phyloP scores from a whole-genome alignment of 2,888 invertebrate genomes.

The Anoplius nigerrimus region DNA sequence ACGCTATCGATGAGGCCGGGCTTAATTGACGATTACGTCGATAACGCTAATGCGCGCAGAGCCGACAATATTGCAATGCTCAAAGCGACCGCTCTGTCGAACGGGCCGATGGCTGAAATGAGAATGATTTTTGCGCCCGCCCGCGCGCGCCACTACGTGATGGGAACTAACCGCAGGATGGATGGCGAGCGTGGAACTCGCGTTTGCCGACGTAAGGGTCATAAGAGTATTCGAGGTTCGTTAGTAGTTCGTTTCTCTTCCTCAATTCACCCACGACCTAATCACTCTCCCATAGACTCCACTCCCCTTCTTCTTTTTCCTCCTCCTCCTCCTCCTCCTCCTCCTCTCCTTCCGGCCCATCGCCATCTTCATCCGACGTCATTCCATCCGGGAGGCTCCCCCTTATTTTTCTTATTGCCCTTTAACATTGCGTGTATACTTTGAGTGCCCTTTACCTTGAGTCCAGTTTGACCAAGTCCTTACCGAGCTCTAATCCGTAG shows the following conservation, averaged over 20 bases:
- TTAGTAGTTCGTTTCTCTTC: constrained; percentile 12
- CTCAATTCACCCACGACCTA: neutral
- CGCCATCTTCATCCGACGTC: constrained; percentile 12
- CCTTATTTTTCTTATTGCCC: constrained; percentile 47
- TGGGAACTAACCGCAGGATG: no score
- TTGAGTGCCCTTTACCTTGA: constrained; percentile 45
- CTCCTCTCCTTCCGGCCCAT: neutral
- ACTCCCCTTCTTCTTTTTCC: constrained; percentile 1
- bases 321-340: neutral
- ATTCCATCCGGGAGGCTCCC: constrained; percentile 2
- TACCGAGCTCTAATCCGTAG: constrained; percentile 55
- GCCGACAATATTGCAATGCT: no score
- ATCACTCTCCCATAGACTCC: neutral
- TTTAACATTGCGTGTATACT: constrained; percentile 41
- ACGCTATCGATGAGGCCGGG: no score
- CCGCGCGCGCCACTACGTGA: no score
- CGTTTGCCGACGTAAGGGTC: no score
- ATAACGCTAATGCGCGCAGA: no score
- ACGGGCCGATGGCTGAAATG: no score
- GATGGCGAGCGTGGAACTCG: neutral
- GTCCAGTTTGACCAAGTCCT: constrained; percentile 53
- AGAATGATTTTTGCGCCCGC: no score
- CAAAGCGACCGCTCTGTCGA: no score
- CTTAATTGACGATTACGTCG: no score
- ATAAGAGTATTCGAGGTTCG: constrained; percentile 16